Conservation (phyloP, 2,888 invertebrate genomes). For the Caenorhabditis panamensis region DNA sequence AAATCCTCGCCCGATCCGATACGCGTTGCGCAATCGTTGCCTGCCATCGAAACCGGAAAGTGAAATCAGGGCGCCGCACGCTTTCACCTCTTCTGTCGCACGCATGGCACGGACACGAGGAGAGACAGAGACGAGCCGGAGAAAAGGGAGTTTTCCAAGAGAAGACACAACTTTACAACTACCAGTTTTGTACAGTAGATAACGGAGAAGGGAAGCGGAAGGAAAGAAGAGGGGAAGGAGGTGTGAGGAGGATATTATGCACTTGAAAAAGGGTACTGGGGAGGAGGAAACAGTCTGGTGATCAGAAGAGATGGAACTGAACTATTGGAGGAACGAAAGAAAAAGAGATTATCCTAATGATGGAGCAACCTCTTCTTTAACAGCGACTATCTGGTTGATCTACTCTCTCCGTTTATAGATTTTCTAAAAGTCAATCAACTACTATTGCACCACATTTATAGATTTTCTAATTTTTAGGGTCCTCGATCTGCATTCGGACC, state of each 20-base stretch:
- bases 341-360: background rate
- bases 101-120: background rate
- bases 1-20: constrained; percentile 31
- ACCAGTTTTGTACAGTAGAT: constrained; percentile 56
- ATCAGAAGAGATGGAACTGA: constrained; percentile 24
- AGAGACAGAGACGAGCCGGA: constrained; percentile 19
- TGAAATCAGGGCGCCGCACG: constrained; percentile 48
- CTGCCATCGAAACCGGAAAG: constrained; percentile 54
- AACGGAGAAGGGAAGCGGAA: constrained; percentile 52
- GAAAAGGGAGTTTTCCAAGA: constrained; percentile 27
- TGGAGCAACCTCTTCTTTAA: too few relatives aligned
- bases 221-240: constrained; percentile 39
- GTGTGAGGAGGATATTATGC: constrained; percentile 16
- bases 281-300: constrained; percentile 47
- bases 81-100: constrained; percentile 48
- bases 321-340: background rate
- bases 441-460: too few relatives aligned
- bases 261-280: constrained; percentile 29
- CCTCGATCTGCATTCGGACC: too few relatives aligned
- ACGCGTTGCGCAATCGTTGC: constrained; percentile 47
- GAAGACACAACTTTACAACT: constrained; percentile 53
- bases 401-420: too few relatives aligned
- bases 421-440: too few relatives aligned
- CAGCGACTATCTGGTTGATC: too few relatives aligned
- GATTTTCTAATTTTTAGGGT: too few relatives aligned